Percentiles rank a stretch among this genome's conserved stretches.
Conservation (phyloP, 2,797 vertebrate genomes). For the Phrynocephalus guinanensis region DNA sequence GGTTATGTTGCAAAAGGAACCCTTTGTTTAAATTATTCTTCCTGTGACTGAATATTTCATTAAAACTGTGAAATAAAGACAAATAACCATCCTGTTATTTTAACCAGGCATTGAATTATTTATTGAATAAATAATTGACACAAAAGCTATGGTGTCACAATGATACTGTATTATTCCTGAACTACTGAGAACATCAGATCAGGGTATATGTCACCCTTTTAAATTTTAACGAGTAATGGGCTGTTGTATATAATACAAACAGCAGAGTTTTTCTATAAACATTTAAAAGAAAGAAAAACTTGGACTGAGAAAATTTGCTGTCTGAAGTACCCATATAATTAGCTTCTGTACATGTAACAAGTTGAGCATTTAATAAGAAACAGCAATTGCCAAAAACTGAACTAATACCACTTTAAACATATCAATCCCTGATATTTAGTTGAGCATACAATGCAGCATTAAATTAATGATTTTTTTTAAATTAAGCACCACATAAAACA, state of each 20-base stretch:
- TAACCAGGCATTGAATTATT: conserved; percentile 44
- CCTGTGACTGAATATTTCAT: not conserved
- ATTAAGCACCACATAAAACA: conserved; percentile 33
- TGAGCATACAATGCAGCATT: conserved; percentile 30
- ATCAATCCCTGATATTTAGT: conserved; percentile 37
- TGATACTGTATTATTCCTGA: conserved; percentile 30
- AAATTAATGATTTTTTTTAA: conserved; percentile 25
- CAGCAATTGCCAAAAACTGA: conserved; percentile 38
- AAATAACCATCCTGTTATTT: conserved; percentile 5
- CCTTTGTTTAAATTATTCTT: conserved; percentile 16
- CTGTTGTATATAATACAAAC: not conserved
- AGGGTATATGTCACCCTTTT: not conserved
- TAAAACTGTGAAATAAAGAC: conserved; percentile 8
- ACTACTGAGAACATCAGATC: not conserved
- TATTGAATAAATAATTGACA: conserved; percentile 37
- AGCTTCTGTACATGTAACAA: conserved; percentile 51
- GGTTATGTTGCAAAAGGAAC: not conserved
- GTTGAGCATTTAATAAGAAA: conserved; percentile 52
- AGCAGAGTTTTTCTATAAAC: not conserved
- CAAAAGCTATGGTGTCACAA: conserved; percentile 28
- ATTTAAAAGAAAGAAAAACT: not conserved
- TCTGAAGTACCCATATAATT: conserved; percentile 41
- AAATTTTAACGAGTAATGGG: not conserved
- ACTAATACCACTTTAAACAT: conserved; percentile 34
- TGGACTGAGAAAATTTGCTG: not conserved